Conservation (phyloP, 30 jellyfish, hydroid and myxozoan species). For the Haliclystus octoradiatus region DNA sequence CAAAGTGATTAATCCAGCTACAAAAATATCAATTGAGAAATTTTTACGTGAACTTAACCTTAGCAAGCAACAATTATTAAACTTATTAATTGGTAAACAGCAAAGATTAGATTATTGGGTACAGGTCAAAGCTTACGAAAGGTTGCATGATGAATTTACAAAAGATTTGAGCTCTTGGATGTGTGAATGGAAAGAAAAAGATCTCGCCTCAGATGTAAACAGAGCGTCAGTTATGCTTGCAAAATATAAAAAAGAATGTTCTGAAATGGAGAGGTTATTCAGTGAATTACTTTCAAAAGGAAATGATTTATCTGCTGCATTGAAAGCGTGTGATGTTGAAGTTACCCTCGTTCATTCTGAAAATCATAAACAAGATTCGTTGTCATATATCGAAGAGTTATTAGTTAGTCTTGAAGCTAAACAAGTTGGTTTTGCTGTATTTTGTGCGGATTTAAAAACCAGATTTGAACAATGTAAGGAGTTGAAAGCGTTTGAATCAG, state of each 20-base stretch:
- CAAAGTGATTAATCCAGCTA: neutral
- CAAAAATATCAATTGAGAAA: neutral
- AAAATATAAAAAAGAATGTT: slow-evolving; percentile 48
- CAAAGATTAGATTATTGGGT: slow-evolving; percentile 87
- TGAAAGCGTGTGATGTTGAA: slow-evolving; percentile 68
- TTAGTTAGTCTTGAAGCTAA: slow-evolving; percentile 34
- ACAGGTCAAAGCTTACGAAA: slow-evolving; percentile 75
- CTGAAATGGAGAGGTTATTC: slow-evolving; percentile 54
- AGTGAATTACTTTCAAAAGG: slow-evolving; percentile 36
- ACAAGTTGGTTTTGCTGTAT: slow-evolving; percentile 26
- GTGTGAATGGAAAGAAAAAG: slow-evolving; percentile 56
- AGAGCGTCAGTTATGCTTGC: slow-evolving; percentile 58
- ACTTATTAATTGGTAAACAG: slow-evolving; percentile 76
- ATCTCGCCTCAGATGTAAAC: slow-evolving; percentile 74
- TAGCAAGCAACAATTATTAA: slow-evolving; percentile 62
- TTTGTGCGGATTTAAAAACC: neutral
- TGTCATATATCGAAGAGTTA: slow-evolving; percentile 47
- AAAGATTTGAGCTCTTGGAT: slow-evolving; percentile 40
- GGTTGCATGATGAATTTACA: slow-evolving; percentile 31
- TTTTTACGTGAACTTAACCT: slow-evolving; percentile 47
- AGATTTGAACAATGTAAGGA: slow-evolving; percentile 39
- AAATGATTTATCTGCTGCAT: slow-evolving; percentile 40
- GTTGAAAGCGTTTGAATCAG: slow-evolving; percentile 73
- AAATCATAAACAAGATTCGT: slow-evolving; percentile 46
- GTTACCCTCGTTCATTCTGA: slow-evolving; percentile 57